phyloP scores from a whole-genome alignment of 2,888 invertebrate species.

The Ectemnius lituratus region DNA sequence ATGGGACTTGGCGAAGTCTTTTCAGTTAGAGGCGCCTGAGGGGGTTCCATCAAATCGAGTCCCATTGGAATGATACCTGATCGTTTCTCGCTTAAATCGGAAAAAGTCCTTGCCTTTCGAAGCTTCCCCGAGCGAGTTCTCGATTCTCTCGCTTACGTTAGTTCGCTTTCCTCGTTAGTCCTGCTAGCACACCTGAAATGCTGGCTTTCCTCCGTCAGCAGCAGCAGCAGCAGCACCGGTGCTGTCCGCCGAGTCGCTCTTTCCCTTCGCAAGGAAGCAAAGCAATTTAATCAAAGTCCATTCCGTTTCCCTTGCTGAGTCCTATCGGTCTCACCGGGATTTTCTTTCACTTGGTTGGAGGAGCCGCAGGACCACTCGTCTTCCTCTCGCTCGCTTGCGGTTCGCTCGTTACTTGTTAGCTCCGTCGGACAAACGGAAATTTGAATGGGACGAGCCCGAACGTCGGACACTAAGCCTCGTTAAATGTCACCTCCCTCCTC shows the following conservation, averaged over 20 bases:
- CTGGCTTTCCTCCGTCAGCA: no score
- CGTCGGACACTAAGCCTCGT: conserved; percentile 46
- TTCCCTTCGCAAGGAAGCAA: conserved; percentile 3
- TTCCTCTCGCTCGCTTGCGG: no score
- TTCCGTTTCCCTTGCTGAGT: conserved; percentile 31
- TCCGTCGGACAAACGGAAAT: conserved; percentile 62
- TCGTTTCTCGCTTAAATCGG: conserved; percentile 27
- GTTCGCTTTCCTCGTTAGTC: not conserved
- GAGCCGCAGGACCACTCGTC: conserved; percentile 27
- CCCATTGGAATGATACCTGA: conserved; percentile 24
- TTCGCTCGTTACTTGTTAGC: not conserved
- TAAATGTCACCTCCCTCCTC: conserved; percentile 48
- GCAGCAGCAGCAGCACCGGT: no score
- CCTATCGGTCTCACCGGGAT: conserved; percentile 38
- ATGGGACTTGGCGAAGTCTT: conserved; percentile 28
- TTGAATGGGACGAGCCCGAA: conserved; percentile 61
- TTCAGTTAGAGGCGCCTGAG: conserved; percentile 4
- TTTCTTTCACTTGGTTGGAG: conserved; percentile 45
- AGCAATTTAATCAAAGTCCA: conserved; percentile 52
- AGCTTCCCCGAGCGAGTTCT: not conserved
- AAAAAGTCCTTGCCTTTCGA: conserved; percentile 9
- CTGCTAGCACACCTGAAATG: conserved; percentile 9
- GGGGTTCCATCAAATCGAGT: no score
- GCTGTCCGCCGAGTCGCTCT: not conserved
- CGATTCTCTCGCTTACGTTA: not conserved